Evolutionary conservation across 2,797 vertebrate species (phyloP).

Genomic region (Mareca strepera): DNA sequence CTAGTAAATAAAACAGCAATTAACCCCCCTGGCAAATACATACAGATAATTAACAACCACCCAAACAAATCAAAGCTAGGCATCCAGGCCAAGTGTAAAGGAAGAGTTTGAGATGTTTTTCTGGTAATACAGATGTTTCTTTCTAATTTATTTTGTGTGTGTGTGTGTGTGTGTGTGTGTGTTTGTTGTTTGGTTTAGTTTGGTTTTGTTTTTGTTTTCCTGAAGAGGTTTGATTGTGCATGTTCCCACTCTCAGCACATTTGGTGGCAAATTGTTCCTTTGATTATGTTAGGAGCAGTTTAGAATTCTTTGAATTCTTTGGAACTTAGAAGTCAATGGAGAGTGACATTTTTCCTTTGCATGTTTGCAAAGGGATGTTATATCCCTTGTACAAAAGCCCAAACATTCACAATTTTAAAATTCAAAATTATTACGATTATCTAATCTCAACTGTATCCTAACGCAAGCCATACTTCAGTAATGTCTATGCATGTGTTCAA

Average conservation of each 20-base stretch:
- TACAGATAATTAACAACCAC: background rate
- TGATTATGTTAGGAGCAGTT: background rate
- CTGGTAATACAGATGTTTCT: background rate
- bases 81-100: background rate
- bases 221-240: background rate
- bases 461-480: background rate
- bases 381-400: background rate
- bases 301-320: background rate
- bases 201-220: background rate
- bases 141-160: background rate
- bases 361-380: background rate
- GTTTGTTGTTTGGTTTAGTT: too few species aligned
- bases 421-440: background rate
- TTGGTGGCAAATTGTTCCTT: background rate
- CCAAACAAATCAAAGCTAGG: background rate
- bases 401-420: background rate
- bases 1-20: background rate
- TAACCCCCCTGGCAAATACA: background rate
- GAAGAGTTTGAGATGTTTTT: background rate
- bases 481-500: background rate
- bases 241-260: background rate
- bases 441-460: background rate
- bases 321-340: background rate
- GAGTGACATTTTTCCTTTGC: background rate
- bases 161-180: too few species aligned